Evolutionary conservation across 2,888 invertebrate genomes (phyloP).

Genomic region (Cosmopolites sordidus): DNA sequence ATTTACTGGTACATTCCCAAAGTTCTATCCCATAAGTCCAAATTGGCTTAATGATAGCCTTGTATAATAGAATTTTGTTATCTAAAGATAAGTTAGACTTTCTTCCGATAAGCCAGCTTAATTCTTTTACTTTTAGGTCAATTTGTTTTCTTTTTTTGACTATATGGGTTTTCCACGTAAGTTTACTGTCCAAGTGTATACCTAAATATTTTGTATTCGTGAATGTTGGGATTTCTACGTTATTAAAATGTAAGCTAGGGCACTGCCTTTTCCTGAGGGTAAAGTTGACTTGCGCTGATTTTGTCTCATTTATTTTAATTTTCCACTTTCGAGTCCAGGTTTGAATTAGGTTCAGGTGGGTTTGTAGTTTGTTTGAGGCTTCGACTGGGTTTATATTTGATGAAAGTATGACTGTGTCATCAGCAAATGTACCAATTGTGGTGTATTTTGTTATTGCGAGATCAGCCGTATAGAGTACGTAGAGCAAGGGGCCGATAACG

Average conservation of each 20-base stretch:
- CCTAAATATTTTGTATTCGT: slow-evolving; percentile 2
- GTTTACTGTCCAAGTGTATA: background rate
- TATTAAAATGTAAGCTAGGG: no score
- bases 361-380: slow-evolving; percentile 1
- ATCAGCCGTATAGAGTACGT: background rate
- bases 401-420: slow-evolving; percentile 2
- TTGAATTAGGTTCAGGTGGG: background rate
- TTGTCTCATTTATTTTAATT: slow-evolving; percentile 5
- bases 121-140: background rate
- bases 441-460: background rate
- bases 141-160: slow-evolving; percentile 1
- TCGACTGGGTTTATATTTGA: background rate
- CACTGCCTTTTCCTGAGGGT: no score
- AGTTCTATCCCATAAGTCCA: no score
- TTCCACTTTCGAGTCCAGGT: slow-evolving; percentile 1
- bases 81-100: slow-evolving; percentile 2
- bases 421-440: background rate
- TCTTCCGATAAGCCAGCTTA: background rate
- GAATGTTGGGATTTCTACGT: no score
- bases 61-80: no score
- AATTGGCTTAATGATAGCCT: no score
- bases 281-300: slow-evolving; percentile 1
- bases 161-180: background rate
- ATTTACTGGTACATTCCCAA: no score
- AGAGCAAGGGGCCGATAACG: no score